Conservation (phyloP, 1,140 invertebrate species). For the Platorchestia sp. region DNA sequence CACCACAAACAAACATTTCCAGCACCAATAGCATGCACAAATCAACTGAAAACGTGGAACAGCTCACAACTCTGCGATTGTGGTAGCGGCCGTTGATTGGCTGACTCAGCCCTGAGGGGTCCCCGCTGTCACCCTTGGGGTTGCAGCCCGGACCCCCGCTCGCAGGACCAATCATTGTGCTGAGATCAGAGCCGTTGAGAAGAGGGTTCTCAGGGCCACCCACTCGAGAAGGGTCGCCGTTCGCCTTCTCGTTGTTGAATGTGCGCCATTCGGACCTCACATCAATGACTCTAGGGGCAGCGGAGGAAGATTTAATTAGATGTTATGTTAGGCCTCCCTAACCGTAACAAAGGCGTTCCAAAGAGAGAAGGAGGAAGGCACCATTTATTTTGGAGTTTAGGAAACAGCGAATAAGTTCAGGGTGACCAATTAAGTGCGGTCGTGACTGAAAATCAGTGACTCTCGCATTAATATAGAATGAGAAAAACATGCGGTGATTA, state of each 20-base stretch:
- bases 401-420: too few species aligned
- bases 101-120: neutral
- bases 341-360: too few species aligned
- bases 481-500: too few species aligned
- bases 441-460: too few species aligned
- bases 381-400: too few species aligned
- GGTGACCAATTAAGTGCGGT: too few species aligned
- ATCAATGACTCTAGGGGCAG: constrained; percentile 86
- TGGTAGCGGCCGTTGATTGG: constrained; percentile 77
- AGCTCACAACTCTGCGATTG: constrained; percentile 85
- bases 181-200: constrained; percentile 94
- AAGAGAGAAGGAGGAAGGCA: too few species aligned
- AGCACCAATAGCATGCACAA: neutral
- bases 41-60: constrained; percentile 23
- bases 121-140: constrained; percentile 74
- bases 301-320: too few species aligned
- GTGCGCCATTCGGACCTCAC: constrained; percentile 99
- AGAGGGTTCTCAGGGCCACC: constrained; percentile 97
- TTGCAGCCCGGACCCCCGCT: constrained; percentile 76
- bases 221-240: constrained; percentile 98
- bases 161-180: constrained; percentile 96
- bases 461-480: too few species aligned
- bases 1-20: too few species aligned
- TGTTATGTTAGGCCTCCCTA: too few species aligned
- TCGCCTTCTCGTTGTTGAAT: constrained; percentile 98